Conservation (phyloP, 2,888 invertebrate genomes). For the Augochlorella aurata region DNA sequence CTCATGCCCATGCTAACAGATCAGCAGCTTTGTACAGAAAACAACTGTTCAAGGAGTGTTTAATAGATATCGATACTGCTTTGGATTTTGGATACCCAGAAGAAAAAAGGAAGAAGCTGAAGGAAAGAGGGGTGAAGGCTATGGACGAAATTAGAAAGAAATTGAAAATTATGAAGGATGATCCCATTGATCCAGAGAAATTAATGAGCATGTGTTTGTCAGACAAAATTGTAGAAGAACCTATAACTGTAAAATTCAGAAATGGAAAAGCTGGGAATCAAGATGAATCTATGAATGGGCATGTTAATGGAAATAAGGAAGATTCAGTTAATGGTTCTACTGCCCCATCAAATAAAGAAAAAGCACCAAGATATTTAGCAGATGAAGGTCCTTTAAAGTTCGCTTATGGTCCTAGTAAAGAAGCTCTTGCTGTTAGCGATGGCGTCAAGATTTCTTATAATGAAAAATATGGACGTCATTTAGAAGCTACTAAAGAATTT, state of each 20-base stretch:
- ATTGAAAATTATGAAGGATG: conserved; percentile 41
- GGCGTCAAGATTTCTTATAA: conserved; percentile 75
- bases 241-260: conserved; percentile 36
- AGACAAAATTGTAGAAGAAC: conserved; percentile 15
- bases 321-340: conserved; percentile 30
- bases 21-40: conserved; percentile 79
- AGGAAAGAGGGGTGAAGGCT: conserved; percentile 76
- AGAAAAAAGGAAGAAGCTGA: conserved; percentile 76
- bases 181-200: conserved; percentile 33
- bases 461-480: conserved; percentile 77
- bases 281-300: conserved; percentile 19
- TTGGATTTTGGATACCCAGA: conserved; percentile 75
- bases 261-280: conserved; percentile 36
- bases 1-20: conserved; percentile 79
- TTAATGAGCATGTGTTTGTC: conserved; percentile 35
- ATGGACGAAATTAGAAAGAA: conserved; percentile 69
- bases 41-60: conserved; percentile 76
- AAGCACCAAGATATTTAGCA: conserved; percentile 67
- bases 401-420: conserved; percentile 73
- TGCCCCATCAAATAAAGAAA: conserved; percentile 17
- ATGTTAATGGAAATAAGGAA: conserved; percentile 19
- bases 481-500: conserved; percentile 76
- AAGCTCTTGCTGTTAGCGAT: conserved; percentile 74
- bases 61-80: conserved; percentile 78
- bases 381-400: conserved; percentile 70